Base-by-base conservation (phyloP, 2,113 vertebrate species). In the Siphamia tubifer region DNA sequence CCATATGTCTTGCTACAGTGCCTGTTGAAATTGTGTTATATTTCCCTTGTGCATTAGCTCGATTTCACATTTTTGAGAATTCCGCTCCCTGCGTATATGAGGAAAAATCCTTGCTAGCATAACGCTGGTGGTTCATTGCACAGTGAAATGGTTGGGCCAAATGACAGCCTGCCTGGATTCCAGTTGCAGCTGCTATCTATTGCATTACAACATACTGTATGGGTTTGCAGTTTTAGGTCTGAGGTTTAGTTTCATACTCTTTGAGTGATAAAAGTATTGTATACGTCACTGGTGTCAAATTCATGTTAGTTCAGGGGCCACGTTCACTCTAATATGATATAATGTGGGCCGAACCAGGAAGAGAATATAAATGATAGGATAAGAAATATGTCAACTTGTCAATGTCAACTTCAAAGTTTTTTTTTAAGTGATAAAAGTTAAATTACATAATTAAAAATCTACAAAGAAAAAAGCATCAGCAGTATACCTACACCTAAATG, bases 21-120 rank as follows among this genome's bases (percentile, higher is more conserved):
- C 79, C 81, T 80, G 74, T 82, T 79, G 84, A 83, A 84, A 90
- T 85, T 77, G 84, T 69, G 77, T 77, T 81, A 62, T 83, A 90
- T 88, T 87, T 86, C 86, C 86, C 86, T 67, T 68, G 88, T 88
- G 88, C 79, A 81, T 88, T 83, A 79, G 78, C 58, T 82, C 74
- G 49, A 79, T 82, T 88, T 85, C 76, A 81, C 68, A 79, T 88
- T 85, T 84, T 87, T 66, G 43, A 65, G 67, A 85, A 79, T 65
- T 52, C 48, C 16, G 51, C 51, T 71, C 7, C 8, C 62, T 69
- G 54, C 60, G 70, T 74, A 60, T 58, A 70, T 43, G 67, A 53
- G 45, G 52, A 68, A 80, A 55, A 72, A 80, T 74, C 47, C 68
- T 81, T 34, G 32, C 61, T 61, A 67, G 73, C 70, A 80, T 34